Percentiles rank a stretch among this genome's conserved stretches.
phyloP scores from a whole-genome alignment of 1,140 invertebrate genomes.

The Globodera ellingtonae region DNA sequence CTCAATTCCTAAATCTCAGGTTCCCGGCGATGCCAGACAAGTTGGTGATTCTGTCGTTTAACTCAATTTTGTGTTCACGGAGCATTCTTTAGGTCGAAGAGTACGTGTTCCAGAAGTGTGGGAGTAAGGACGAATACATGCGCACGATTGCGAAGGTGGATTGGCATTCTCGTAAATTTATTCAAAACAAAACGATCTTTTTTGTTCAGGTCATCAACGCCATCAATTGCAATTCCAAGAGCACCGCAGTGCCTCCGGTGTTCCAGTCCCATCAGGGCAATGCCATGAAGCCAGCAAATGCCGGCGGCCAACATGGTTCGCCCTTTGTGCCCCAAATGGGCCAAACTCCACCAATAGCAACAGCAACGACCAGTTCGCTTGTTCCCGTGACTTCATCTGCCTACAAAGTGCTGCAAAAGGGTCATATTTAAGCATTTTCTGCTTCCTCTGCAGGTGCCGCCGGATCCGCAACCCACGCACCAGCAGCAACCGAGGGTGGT shows the following conservation, averaged over 20 bases:
- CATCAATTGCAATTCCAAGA: conserved; percentile 65
- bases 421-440: neutral
- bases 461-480: conserved; percentile 64
- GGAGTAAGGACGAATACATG: conserved; percentile 65
- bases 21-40: conserved; percentile 63
- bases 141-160: conserved; percentile 61
- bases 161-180: conserved; percentile 1
- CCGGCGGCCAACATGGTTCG: conserved; percentile 7
- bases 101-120: conserved; percentile 64
- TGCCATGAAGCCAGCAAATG: neutral
- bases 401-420: conserved; percentile 10
- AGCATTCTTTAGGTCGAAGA: conserved; percentile 43
- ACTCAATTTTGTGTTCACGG: neutral
- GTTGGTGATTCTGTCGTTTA: conserved; percentile 22
- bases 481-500: conserved; percentile 31
- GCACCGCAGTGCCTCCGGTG: conserved; percentile 57
- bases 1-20: conserved; percentile 34
- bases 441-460: conserved; percentile 50
- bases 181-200: neutral
- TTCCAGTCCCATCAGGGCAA: conserved; percentile 41
- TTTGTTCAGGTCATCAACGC: conserved; percentile 57
- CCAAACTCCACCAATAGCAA: too few species aligned
- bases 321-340: conserved; percentile 4
- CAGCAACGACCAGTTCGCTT: neutral
- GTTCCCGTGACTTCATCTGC: neutral